Evolutionary conservation across 2,113 vertebrate species (phyloP).

Genomic region (Cavia porcellus): DNA sequence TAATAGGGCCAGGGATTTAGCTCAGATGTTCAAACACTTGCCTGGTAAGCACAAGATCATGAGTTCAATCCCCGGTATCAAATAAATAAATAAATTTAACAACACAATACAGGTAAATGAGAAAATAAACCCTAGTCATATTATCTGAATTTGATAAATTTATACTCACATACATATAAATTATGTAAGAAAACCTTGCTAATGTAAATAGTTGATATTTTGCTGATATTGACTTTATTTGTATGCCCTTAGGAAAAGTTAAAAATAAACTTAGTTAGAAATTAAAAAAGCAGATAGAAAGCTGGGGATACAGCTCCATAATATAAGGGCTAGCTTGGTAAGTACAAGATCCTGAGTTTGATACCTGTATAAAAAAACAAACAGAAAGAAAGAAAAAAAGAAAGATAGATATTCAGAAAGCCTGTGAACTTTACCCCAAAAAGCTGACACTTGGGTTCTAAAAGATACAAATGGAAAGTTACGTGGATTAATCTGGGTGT

Average conservation of each 20-base stretch:
- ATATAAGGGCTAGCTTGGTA: too few species aligned
- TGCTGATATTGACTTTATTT: conserved; percentile 36
- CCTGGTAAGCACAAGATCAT: too few species aligned
- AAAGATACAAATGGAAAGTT: conserved; percentile 39
- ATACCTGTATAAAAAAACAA: too few species aligned
- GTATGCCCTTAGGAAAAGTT: not conserved
- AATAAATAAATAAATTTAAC: conserved; percentile 13
- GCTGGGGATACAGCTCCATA: too few species aligned
- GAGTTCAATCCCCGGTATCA: too few species aligned
- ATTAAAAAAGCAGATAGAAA: conserved; percentile 7
- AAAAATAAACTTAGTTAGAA: conserved; percentile 50
- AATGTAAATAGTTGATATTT: conserved; percentile 40
- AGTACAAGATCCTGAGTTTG: too few species aligned
- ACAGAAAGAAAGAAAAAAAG: not conserved
- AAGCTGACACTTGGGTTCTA: conserved; percentile 27
- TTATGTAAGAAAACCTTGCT: not conserved
- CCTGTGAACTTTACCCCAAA: conserved; percentile 19
- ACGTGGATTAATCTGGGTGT: not conserved
- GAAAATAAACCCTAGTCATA: conserved; percentile 22
- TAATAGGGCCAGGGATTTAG: too few species aligned
- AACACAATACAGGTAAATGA: conserved; percentile 29
- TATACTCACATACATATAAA: conserved; percentile 28
- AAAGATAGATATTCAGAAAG: not conserved
- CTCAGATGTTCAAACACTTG: too few species aligned
- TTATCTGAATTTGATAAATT: conserved; percentile 42